A percentile compares a stretch with the other conserved stretches of the same genome.
Conservation (phyloP, 2,113 vertebrate genomes). For the Cnemophilus loriae region DNA sequence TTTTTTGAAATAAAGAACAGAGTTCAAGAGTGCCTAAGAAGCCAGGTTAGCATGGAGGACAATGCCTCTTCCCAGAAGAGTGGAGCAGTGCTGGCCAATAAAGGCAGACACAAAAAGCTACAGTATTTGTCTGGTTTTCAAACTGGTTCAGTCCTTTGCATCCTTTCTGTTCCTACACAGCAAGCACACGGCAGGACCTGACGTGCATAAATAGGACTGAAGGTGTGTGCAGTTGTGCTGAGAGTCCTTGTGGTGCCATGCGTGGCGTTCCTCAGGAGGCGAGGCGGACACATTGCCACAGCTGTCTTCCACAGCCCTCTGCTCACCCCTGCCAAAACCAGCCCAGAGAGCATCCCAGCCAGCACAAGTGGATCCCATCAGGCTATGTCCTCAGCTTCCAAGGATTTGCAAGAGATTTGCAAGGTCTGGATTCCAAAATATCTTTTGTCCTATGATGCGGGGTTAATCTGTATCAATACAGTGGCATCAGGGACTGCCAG, state of each 20-base stretch:
- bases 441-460: not conserved
- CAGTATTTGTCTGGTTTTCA: not conserved
- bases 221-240: not conserved
- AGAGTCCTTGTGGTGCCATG: not conserved
- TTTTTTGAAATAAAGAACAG: not conserved
- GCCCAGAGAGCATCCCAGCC: not conserved
- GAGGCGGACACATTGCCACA: not conserved
- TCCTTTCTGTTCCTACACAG: not conserved
- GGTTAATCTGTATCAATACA: not conserved
- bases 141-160: not conserved
- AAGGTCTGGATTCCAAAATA: not conserved
- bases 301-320: not conserved
- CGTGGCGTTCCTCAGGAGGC: not conserved
- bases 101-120: not conserved
- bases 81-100: not conserved
- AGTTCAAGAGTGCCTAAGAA: not conserved
- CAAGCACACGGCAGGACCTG: not conserved
- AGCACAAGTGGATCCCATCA: not conserved
- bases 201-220: not conserved
- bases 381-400: not conserved
- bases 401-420: not conserved
- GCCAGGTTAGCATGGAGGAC: not conserved
- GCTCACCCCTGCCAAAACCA: not conserved
- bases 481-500: not conserved
- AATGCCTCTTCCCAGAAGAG: not conserved